phyloP scores from a whole-genome alignment of 2,888 invertebrate species.

The Caenorhabditis sp. region DNA sequence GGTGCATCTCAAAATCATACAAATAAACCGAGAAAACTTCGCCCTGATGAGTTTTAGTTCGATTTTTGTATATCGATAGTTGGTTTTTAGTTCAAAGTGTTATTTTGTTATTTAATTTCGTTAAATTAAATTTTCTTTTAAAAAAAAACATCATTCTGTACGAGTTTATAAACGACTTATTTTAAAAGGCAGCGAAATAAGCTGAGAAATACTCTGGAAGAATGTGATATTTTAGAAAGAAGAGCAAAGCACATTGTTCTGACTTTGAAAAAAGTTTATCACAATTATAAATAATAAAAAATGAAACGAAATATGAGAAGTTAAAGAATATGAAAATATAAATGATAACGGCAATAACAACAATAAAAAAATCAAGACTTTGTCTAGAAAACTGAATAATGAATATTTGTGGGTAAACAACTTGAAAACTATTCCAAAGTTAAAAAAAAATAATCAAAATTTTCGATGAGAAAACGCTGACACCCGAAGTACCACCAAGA shows the following conservation, averaged over 20 bases:
- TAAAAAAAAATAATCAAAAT: not conserved
- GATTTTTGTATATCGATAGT: not conserved
- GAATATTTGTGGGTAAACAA: too few species aligned
- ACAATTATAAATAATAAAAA: not conserved
- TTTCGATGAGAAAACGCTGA: too few species aligned
- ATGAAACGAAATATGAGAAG: not conserved
- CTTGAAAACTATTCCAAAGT: not conserved
- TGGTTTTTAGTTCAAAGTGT: conserved; percentile 8
- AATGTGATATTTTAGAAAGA: too few species aligned
- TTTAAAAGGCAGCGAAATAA: too few species aligned
- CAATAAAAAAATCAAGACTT: not conserved
- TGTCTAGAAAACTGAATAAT: not conserved
- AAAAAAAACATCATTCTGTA: too few species aligned
- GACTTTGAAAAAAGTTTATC: not conserved
- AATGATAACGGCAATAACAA: not conserved
- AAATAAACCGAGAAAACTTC: conserved; percentile 61
- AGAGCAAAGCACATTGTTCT: too few species aligned
- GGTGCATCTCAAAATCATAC: conserved; percentile 60
- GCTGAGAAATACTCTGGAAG: too few species aligned
- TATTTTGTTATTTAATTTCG: not conserved
- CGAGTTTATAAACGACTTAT: too few species aligned
- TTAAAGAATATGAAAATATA: not conserved
- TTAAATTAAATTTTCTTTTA: not conserved
- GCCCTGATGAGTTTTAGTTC: conserved; percentile 57
- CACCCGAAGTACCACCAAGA: too few species aligned